phyloP scores from a whole-genome alignment of 2,113 vertebrate species.

The Prunella fulvescens region DNA sequence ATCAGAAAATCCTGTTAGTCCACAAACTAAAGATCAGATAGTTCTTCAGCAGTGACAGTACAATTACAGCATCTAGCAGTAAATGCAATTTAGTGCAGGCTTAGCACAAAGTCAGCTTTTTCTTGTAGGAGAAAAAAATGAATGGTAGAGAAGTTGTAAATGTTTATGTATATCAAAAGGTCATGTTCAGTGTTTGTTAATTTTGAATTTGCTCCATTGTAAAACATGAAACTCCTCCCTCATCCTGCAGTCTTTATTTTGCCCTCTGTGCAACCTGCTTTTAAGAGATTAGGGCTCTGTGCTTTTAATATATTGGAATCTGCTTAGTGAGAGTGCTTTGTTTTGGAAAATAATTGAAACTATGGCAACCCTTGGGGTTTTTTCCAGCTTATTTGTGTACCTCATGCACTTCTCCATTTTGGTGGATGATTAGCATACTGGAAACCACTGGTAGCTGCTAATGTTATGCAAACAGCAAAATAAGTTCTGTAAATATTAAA shows the following conservation, averaged over 20 bases:
- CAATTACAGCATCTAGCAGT: conserved; percentile 57
- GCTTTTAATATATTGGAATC: conserved; percentile 46
- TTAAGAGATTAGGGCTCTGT: conserved; percentile 47
- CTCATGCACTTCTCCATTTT: background rate
- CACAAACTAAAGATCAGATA: conserved; percentile 44
- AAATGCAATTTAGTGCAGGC: conserved; percentile 40
- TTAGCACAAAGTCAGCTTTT: conserved; percentile 60
- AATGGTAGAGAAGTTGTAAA: background rate
- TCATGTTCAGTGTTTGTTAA: background rate
- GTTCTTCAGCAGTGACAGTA: conserved; percentile 64
- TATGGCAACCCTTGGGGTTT: background rate
- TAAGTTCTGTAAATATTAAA: background rate
- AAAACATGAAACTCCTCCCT: background rate
- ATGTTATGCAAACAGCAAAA: background rate
- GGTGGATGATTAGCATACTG: background rate
- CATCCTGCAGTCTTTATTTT: background rate
- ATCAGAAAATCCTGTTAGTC: conserved; percentile 34
- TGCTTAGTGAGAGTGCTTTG: conserved; percentile 43
- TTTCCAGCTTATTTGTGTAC: background rate
- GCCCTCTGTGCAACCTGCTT: conserved; percentile 34
- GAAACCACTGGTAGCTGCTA: conserved; percentile 6
- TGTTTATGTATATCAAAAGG: background rate
- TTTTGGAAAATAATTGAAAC: conserved; percentile 57
- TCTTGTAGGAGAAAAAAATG: background rate
- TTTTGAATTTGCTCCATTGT: background rate